Base-by-base conservation (phyloP, 2,888 invertebrate genomes). In the Plagodis dolabraria region DNA sequence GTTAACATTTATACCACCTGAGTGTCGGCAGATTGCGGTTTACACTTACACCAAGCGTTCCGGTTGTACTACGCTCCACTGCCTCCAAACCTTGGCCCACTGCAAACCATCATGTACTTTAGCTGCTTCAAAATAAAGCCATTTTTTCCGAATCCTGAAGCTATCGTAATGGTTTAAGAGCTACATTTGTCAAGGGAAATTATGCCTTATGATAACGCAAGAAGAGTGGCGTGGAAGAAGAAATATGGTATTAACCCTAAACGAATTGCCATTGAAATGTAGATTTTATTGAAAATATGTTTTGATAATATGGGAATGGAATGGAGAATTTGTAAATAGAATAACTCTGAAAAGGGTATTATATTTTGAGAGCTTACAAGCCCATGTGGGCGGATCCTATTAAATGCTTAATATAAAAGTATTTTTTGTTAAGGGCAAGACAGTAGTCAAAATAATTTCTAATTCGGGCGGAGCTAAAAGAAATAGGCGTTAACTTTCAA, bases 1-100 rank as follows among this genome's bases (percentile, higher is more conserved):
- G 68, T 64, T 69, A 68, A 65, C 70, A 66, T 72, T 71, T 68
- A 67, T 73, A 85, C 77, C 87, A 89, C 89, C 89, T 89, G 87
- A 85, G 83, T 78, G 83, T 82, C 79, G 83, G 87, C 88, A 89
- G 89, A 89, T 88, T 89, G 89, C 81, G 86, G 84, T 82, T 83
- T 81, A 86, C 82, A 80, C 84, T 85, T 80, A 83, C 81, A 83
- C 80, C 80, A 72, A 83, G 72, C 79, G 79, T 77, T 79, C 77
- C 78, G 74, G 77, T 80, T 77, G 76, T 81, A 78, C 78, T 72
- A 69, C 75, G 71, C 74, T 62, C 57, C 69, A 70, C 65, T 76
- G 67, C 69, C 54, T 73, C 57, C 65, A 52, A 63, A 54, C 63
- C 55, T 51, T 49, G 60, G 53, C 7, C 12, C 34, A 33, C 43